Evolutionary conservation across 2,797 vertebrate genomes (phyloP).

Genomic region (Poecilia gillii): DNA sequence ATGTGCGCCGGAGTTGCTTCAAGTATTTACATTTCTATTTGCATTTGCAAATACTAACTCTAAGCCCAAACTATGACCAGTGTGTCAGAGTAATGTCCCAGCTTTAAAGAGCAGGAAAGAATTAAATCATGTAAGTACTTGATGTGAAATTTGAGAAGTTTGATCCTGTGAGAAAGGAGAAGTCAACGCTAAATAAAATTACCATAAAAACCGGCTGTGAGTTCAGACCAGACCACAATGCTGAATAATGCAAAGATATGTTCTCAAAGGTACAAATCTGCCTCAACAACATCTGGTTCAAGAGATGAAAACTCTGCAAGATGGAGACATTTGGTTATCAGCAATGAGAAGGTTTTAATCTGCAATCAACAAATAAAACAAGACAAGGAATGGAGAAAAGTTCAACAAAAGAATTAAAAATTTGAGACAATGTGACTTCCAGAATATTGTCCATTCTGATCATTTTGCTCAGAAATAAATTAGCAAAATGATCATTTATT

Average conservation of each 20-base stretch:
- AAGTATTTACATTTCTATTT: neutral
- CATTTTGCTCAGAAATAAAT: neutral
- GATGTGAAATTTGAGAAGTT: neutral
- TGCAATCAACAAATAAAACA: neutral
- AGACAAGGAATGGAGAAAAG: neutral
- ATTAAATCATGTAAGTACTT: neutral
- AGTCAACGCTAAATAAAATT: neutral
- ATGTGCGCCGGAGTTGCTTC: neutral
- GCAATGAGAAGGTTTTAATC: neutral
- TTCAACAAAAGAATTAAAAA: neutral
- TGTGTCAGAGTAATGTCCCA: neutral
- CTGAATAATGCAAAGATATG: neutral
- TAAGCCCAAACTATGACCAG: neutral
- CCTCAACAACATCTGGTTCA: neutral
- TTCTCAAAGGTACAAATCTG: neutral
- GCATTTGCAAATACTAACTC: constrained; percentile 6
- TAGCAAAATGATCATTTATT: too few species aligned
- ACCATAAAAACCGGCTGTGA: neutral
- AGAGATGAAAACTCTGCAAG: neutral
- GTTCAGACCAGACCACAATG: neutral
- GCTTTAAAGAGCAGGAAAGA: neutral
- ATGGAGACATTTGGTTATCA: neutral
- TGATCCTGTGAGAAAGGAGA: neutral
- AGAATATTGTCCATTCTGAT: neutral
- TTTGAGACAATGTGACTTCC: neutral